phyloP scores from a whole-genome alignment of 2,113 vertebrate genomes.

The Dolichotis patagonum region DNA sequence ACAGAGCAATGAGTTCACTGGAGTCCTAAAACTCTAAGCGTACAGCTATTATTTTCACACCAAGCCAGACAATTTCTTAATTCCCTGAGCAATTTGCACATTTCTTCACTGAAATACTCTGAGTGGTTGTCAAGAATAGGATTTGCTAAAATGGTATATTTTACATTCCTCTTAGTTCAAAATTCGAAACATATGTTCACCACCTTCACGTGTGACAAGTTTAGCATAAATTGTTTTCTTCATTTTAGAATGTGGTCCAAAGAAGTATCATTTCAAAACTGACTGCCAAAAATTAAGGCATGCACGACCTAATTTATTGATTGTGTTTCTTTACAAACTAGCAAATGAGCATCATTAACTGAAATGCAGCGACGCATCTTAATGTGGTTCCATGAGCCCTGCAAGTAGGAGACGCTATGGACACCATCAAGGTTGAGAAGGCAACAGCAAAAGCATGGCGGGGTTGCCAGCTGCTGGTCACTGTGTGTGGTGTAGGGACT shows the following conservation, averaged over 20 bases:
- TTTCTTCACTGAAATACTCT: background rate
- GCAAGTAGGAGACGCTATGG: conserved; percentile 58
- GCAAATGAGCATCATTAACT: background rate
- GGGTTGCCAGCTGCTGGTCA: background rate
- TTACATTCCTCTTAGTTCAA: conserved; percentile 37
- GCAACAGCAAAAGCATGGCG: conserved; percentile 32
- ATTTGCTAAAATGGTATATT: conserved; percentile 29
- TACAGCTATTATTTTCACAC: background rate
- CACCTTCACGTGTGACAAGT: background rate
- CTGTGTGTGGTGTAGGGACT: background rate
- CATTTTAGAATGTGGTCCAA: background rate
- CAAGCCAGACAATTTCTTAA: background rate
- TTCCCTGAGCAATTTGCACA: background rate
- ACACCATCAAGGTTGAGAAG: conserved; percentile 49
- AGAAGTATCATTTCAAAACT: conserved; percentile 9
- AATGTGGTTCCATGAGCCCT: background rate
- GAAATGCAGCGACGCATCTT: background rate
- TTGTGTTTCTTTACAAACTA: conserved; percentile 14
- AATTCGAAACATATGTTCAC: conserved; percentile 49
- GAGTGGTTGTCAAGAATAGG: conserved; percentile 29
- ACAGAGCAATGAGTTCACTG: background rate
- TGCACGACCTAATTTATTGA: background rate
- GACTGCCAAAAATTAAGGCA: background rate
- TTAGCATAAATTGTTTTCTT: conserved; percentile 14
- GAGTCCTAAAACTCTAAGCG: background rate